Evolutionary conservation across 2,797 vertebrate species (phyloP), one percentile per base, ranked within the genome.

Genomic region (Dicrostonyx torquatus): DNA sequence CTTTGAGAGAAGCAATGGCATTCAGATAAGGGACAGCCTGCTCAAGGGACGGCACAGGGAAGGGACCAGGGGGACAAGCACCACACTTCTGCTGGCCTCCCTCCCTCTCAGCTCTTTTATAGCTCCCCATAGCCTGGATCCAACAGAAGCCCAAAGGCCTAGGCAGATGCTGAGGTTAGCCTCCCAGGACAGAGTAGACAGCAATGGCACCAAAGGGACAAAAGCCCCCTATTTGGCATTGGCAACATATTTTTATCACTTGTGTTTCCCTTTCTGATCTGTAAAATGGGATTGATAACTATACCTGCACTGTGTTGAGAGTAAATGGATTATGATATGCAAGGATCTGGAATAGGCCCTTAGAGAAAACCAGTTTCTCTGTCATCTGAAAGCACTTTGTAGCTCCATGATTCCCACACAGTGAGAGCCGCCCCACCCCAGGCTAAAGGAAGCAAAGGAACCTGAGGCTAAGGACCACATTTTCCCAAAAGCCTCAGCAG

Each of bases 271-370:
- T 78, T 68, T 72, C 31, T 13, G n/a, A 11, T 77, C 53, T 64
- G 48, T 84, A 62, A 77, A 60, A 62, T 22, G 17, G 24, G 24
- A 70, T 15, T 1, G 20, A 48, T 60, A 34, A 62, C 86, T 43
- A 14, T 26, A 24, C 13, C 26, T 7, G 53, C 34, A 1, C 15
- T 2, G 3, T 13, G 31, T 10, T 48, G 13, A 53, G n/a, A 13
- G 10, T 15, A 45, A 45, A n/a, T 2, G 4, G 26, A n/a, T 24
- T 10, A 10, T 31, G 12, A 2, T 4, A 14, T 0, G 55, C 12
- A 34, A 84, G 60, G 55, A 5, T 31, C 31, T 75, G 48, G 29
- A 12, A 24, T 3, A 8, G 11, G 37, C 3, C 48, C 64, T 68
- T 0, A 0, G 58, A 29, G 24, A 87, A 82, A 31, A 43, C n/a